A percentile compares a stretch with the other conserved stretches of the same genome.
These are phyloP conservation scores for Pyrgilauda ruficollis DNA, from an alignment of 2,113 vertebrate genomes.

Conservation along the genomic window DNA sequence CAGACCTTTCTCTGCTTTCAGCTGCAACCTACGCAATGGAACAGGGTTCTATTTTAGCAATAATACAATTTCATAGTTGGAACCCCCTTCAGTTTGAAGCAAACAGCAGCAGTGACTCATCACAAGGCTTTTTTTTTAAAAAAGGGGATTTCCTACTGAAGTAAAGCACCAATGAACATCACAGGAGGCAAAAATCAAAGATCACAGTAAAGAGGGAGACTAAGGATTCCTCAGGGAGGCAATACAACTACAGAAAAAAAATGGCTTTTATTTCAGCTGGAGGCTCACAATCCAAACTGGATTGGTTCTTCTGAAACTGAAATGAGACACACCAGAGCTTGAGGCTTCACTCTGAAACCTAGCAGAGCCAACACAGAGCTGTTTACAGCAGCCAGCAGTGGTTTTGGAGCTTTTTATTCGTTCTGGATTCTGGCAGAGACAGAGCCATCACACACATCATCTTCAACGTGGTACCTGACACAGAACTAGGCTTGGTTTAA, in stretches of 20 bases:
- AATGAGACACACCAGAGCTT: background rate
- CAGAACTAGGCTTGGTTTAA: background rate
- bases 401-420: background rate
- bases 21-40: slow-evolving; percentile 38
- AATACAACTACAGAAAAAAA: background rate
- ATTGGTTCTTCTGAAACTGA: background rate
- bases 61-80: background rate
- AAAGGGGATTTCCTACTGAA: slow-evolving; percentile 41
- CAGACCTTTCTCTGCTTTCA: background rate
- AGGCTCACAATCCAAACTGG: background rate
- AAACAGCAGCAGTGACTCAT: slow-evolving; percentile 51
- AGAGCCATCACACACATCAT: rapidly evolving
- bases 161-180: slow-evolving; percentile 2
- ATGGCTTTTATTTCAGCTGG: background rate
- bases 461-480: background rate
- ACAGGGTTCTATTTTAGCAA: slow-evolving; percentile 30
- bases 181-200: background rate
- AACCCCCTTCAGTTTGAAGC: slow-evolving; percentile 43
- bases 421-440: background rate
- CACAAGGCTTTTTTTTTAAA: background rate
- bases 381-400: background rate
- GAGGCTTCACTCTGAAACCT: background rate
- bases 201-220: background rate
- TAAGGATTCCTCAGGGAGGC: background rate
- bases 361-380: background rate